These are phyloP conservation scores for Drosophila lacicola DNA, from an alignment of 2,888 invertebrate genomes.

Conservation along the genomic window DNA sequence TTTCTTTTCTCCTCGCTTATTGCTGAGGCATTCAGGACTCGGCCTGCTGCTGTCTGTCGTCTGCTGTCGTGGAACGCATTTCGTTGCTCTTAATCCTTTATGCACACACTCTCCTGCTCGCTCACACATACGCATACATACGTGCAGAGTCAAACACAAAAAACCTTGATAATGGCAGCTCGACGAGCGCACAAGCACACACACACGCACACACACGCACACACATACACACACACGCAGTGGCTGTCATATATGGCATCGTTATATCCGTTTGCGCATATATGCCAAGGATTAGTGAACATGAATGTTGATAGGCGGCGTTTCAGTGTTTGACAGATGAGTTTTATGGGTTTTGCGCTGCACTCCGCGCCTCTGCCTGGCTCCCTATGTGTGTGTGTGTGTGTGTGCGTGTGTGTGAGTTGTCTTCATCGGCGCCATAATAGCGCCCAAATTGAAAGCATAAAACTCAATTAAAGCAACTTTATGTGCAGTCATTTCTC, in stretches of 20 bases:
- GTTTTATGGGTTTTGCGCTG: slow-evolving; percentile 70
- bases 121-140: slow-evolving; percentile 3
- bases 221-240: slow-evolving; percentile 14
- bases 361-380: slow-evolving; percentile 1
- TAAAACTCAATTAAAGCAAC: slow-evolving; percentile 74
- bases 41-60: slow-evolving; percentile 8
- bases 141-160: slow-evolving; percentile 49
- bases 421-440: slow-evolving; percentile 62
- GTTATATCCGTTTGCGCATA: slow-evolving; percentile 72
- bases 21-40: slow-evolving; percentile 18
- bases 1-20: slow-evolving; percentile 28
- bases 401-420: slow-evolving; percentile 14
- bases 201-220: slow-evolving; percentile 18
- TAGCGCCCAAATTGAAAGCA: slow-evolving; percentile 73
- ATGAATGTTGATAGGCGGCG: slow-evolving; percentile 73
- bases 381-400: neutral
- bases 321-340: slow-evolving; percentile 75
- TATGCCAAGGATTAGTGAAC: slow-evolving; percentile 74
- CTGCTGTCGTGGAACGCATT: slow-evolving; percentile 50
- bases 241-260: slow-evolving; percentile 40
- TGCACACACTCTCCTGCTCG: slow-evolving; percentile 45
- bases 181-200: slow-evolving; percentile 20
- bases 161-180: slow-evolving; percentile 74
- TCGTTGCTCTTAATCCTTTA: slow-evolving; percentile 72
- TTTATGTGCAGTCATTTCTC: slow-evolving; percentile 74